phyloP scores from a whole-genome alignment of 2,888 invertebrate species.

The Leucophenga maculata region DNA sequence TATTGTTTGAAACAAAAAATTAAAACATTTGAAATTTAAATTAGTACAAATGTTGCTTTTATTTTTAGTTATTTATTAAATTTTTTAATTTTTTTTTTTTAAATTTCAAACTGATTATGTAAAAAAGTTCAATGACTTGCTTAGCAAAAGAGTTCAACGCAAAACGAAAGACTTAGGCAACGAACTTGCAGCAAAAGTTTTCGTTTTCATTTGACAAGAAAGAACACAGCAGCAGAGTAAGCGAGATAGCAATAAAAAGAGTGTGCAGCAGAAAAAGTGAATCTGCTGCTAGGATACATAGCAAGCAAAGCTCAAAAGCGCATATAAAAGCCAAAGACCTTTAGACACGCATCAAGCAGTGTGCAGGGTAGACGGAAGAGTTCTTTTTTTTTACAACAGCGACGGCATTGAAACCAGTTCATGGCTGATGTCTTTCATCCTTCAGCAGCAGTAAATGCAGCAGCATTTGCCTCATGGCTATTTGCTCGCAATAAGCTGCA shows the following conservation, averaged over 20 bases:
- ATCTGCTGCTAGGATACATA: constrained; percentile 55
- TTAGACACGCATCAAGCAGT: constrained; percentile 1
- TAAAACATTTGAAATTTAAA: constrained; percentile 50
- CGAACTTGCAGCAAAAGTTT: constrained; percentile 61
- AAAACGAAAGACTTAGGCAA: constrained; percentile 62
- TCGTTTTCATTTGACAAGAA: constrained; percentile 64
- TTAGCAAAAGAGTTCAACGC: constrained; percentile 55
- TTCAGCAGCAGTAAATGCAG: constrained; percentile 20
- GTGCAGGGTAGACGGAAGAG: constrained; percentile 18
- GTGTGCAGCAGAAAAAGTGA: constrained; percentile 60
- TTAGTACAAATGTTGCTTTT: constrained; percentile 31
- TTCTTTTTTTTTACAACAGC: constrained; percentile 16
- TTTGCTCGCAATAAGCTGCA: constrained; percentile 10
- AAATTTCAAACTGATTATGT: neutral
- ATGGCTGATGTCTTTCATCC: constrained; percentile 15
- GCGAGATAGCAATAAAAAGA: neutral
- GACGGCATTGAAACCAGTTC: constrained; percentile 44
- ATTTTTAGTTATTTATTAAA: neutral
- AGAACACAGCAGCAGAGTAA: constrained; percentile 14
- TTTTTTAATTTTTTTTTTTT: constrained; percentile 28
- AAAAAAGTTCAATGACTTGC: constrained; percentile 27
- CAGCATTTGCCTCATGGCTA: neutral
- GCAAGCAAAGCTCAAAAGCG: constrained; percentile 5
- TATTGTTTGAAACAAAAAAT: constrained; percentile 37
- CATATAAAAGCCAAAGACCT: constrained; percentile 16